phyloP scores from a whole-genome alignment of 2,888 invertebrate genomes.

The Acheta domesticus region DNA sequence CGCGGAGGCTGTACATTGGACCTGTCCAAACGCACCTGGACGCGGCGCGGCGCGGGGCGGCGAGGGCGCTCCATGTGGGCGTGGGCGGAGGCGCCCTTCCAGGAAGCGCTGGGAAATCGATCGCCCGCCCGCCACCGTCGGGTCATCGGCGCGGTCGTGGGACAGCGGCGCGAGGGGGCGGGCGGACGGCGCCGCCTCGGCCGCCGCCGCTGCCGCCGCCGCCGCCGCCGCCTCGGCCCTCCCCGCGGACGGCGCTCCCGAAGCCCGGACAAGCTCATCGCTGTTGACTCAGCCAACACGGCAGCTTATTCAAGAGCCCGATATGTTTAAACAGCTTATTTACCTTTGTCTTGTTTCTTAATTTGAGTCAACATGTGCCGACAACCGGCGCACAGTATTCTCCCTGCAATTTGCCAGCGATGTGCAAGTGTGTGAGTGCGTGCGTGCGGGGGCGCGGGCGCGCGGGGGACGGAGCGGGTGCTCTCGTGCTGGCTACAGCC shows the following conservation, averaged over 20 bases:
- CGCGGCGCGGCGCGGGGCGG: too few relatives aligned
- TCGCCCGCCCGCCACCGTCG: neutral
- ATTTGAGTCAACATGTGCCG: neutral
- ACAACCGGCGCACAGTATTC: neutral
- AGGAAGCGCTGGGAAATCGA: too few relatives aligned
- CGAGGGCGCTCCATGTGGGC: too few relatives aligned
- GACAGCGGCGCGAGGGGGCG: neutral
- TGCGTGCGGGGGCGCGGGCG: neutral
- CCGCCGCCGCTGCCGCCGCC: too few relatives aligned
- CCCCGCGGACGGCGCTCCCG: neutral
- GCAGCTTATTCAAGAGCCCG: conserved; percentile 9
- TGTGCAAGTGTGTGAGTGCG: neutral
- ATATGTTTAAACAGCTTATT: neutral
- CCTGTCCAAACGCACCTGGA: too few relatives aligned
- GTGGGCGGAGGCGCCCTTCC: too few relatives aligned
- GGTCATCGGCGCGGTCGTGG: neutral
- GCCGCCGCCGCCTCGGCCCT: neutral
- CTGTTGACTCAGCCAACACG: conserved; percentile 3
- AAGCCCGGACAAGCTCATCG: conserved; percentile 6
- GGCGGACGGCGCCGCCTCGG: neutral
- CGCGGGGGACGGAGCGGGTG: neutral
- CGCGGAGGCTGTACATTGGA: too few relatives aligned
- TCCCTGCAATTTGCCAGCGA: conserved; percentile 5
- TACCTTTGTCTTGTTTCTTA: conserved; percentile 18
- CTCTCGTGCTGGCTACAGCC: neutral